Base-by-base conservation (phyloP, 2,797 vertebrate species). In the Numenius phaeopus region DNA sequence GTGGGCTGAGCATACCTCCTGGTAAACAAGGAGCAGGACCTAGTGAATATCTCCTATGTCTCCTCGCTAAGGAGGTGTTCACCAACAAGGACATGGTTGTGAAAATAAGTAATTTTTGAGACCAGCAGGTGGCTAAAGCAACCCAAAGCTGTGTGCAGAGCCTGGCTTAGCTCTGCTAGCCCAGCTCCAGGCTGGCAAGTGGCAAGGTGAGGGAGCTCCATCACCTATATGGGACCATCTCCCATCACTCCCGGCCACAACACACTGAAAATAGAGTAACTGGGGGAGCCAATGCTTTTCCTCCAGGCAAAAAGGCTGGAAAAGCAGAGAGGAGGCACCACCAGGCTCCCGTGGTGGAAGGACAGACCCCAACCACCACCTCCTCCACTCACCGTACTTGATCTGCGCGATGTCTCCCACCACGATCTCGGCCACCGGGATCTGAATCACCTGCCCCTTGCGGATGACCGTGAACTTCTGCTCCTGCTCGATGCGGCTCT, bases 401-500 rank as follows among this genome's bases (percentile, higher is more conserved):
- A 99, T 99, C 97, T 99, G 99, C 12, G 99, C 99, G 30, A 99
- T 99, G 96, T 99, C 99, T 24, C 99, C 99, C 54, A 99, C 99
- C 92, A 99, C 99, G 1, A 99, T 98, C 98, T 99, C 99, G 0
- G 99, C 98, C 97, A 99, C 99, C 0, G 99, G 99, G 94, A 99
- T 99, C 98, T 99, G 99, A 97, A 99, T 99, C 89, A 99, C 99
- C 94, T 99, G 99, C 50, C 99, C 99, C 64, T 99, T 99, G 67
- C 99, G 99, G 93, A 99, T 99, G 86, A 99, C 98, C 0, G 99
- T 99, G 98, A 99, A 99, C 95, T 99, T 99, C 92, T 99, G 99
- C 65, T 99, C 99, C 96, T 99, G 99, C 87, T 99, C 99, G 6
- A 99, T 99, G 91, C 99, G 99, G 92, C 98, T 99, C 98, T 99